Percentiles rank a stretch among this genome's conserved stretches.
Conservation (phyloP, 2,888 invertebrate genomes). For the Diarsia mendica region DNA sequence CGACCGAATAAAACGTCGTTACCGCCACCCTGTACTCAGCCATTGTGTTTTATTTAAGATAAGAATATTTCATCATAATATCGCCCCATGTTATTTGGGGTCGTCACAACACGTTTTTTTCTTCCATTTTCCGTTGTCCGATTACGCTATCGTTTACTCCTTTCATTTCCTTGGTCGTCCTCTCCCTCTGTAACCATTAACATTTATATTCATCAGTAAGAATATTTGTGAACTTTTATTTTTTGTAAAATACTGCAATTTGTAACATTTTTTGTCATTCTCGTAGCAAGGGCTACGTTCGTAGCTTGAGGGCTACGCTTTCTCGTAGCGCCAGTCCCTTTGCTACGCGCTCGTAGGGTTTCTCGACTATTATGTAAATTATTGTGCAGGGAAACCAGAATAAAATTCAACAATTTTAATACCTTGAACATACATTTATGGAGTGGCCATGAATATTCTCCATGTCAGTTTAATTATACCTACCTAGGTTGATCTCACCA, state of each 20-base stretch:
- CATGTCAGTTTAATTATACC: neutral
- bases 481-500: neutral
- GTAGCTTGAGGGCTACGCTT: constrained; percentile 21
- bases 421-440: neutral
- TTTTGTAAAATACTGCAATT: neutral
- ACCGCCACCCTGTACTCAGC: constrained; percentile 6
- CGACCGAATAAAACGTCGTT: constrained; percentile 47
- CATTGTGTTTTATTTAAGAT: constrained; percentile 33
- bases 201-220: neutral
- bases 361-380: neutral
- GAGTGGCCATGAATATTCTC: neutral
- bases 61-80: constrained; percentile 5
- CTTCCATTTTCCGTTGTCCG: no score
- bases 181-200: no score
- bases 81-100: no score
- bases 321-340: constrained; percentile 10
- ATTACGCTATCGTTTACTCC: no score
- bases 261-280: constrained; percentile 7
- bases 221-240: neutral
- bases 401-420: neutral
- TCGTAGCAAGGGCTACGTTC: constrained; percentile 1
- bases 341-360: neutral
- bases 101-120: no score
- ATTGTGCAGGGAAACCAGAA: neutral
- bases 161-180: no score